Base-by-base conservation (phyloP, 53 echinoderm and acorn worm species). In the Stichopus horrens region DNA sequence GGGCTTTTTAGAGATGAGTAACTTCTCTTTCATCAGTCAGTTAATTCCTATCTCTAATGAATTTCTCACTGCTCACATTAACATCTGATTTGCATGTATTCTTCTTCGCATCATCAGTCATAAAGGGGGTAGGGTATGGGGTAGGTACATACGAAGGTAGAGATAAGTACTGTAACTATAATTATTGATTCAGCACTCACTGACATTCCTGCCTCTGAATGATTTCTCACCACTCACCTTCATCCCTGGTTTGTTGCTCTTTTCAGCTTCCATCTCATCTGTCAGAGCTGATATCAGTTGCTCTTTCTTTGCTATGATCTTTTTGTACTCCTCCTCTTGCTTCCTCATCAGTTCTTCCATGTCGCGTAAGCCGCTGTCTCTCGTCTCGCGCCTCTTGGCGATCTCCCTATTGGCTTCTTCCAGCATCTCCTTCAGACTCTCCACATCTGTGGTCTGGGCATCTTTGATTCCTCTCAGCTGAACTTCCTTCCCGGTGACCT, bases 251-350 rank as follows among this genome's bases (percentile, higher is more conserved):
- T 88, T 94, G 53, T 91, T 91, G 55, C 57, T 52, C 74, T 74
- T 93, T 76, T 92, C 93, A 14, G 94, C 93, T 23, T 96, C 94
- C 58, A 96, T 90, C 75, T 96, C 96, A 22, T 93, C 93, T 53
- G 87, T 81, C 53, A 96, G 91, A 51, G 80, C 75, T 54, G 58
- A 81, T 79, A 96, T 94, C 74, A 91, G 51, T 13, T 91, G 85
- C 63, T 96, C 94, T 74, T 96, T 96, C 85, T 91, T 94, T 21
- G 93, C 91, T 22, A 93, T 82, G 76, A 88, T 90, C 76, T 80
- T 93, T 10, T 76, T 87, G 63, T 86, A 85, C 57, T 96, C 93
- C 6, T 91, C 87, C 14, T 92, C 92, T 60, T 91, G 91, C 75
- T 90, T 92, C 7, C 74, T 77, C 74, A 93, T 86, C 76, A 86